A percentile compares a stretch with the other conserved stretches of the same genome.
Evolutionary conservation across 2,888 invertebrate species (phyloP).

Genomic region (Pachymerium ferrugineum): DNA sequence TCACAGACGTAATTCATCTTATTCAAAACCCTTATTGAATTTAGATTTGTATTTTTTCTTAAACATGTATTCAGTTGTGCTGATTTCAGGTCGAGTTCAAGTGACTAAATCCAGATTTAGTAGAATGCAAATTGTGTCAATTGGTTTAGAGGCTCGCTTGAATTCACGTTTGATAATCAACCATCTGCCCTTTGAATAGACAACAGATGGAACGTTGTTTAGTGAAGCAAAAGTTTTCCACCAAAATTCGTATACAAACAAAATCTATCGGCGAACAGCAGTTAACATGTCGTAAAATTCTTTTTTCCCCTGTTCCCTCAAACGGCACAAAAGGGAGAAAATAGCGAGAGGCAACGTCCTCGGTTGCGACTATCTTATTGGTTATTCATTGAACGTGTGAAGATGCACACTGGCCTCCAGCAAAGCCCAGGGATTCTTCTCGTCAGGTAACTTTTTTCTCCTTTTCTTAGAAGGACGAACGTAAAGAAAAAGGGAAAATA

Average conservation of each 20-base stretch:
- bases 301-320: neutral
- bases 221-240: too few species aligned
- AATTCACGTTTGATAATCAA: neutral
- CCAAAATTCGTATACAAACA: too few species aligned
- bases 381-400: slow-evolving; percentile 7
- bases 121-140: slow-evolving; percentile 8
- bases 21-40: too few species aligned
- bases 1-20: too few species aligned
- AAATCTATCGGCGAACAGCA: too few species aligned
- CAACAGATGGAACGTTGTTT: neutral
- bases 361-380: neutral
- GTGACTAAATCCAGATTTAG: too few species aligned
- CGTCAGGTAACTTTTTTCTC: neutral
- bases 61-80: too few species aligned
- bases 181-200: neutral
- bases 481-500: neutral
- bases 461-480: neutral
- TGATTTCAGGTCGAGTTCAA: too few species aligned
- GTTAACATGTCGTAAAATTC: too few species aligned
- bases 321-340: neutral
- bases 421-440: neutral
- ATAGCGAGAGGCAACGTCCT: neutral
- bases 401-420: neutral
- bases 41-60: too few species aligned
- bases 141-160: neutral